phyloP scores from a whole-genome alignment of 1,140 invertebrate genomes.

The Palaemon carinicauda region DNA sequence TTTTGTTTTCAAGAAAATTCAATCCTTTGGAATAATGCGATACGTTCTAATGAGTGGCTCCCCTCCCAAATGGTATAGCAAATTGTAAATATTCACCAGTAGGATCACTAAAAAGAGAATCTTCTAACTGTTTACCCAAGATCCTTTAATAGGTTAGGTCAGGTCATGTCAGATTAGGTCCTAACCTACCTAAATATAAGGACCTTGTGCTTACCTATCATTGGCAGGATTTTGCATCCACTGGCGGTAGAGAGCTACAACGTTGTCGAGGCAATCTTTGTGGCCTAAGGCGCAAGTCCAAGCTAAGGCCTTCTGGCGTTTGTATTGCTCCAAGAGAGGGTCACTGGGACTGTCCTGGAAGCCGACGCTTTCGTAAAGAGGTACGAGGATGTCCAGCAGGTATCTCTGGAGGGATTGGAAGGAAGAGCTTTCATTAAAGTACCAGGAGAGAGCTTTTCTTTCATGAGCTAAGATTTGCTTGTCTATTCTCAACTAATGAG shows the following conservation, averaged over 20 bases:
- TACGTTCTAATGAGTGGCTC: too few species aligned
- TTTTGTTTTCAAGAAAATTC: too few species aligned
- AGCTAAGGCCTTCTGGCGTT: conserved; percentile 34
- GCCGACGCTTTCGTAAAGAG: conserved; percentile 36
- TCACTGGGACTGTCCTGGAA: conserved; percentile 18
- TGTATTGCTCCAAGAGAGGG: conserved; percentile 33
- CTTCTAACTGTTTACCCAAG: not conserved
- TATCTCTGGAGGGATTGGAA: not conserved
- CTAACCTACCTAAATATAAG: too few species aligned
- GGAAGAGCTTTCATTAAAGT: not conserved
- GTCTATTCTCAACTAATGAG: too few species aligned
- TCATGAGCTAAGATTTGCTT: too few species aligned
- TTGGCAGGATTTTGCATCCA: conserved; percentile 62
- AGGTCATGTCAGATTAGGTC: too few species aligned
- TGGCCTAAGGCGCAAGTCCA: conserved; percentile 32
- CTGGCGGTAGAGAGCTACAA: conserved; percentile 56
- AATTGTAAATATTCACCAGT: too few species aligned
- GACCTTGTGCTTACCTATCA: conserved; percentile 60
- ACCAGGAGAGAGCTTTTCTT: too few species aligned
- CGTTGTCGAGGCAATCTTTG: conserved; percentile 60
- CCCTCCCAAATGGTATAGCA: too few species aligned
- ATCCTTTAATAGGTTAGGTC: too few species aligned
- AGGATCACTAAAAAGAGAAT: too few species aligned
- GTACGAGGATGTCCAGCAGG: conserved; percentile 44
- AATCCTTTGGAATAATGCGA: too few species aligned